Evolutionary conservation across 2,113 vertebrate species (phyloP).

Genomic region (Ardeotis arabs): DNA sequence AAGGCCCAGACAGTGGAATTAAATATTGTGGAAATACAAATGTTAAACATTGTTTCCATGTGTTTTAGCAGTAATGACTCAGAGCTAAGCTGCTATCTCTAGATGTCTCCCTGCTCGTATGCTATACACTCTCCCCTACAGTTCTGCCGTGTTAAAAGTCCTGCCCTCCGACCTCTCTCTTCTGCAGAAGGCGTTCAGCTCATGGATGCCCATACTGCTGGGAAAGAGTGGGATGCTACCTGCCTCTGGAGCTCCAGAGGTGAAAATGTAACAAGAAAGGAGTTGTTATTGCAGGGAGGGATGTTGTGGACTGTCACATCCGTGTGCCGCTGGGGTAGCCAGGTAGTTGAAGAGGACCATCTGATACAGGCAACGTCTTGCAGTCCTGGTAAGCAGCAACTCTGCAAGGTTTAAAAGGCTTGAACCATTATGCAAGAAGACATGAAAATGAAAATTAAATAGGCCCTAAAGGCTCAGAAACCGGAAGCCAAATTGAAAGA

Average conservation of each 20-base stretch:
- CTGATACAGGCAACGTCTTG: background rate
- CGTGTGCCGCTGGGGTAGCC: background rate
- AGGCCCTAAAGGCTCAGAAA: background rate
- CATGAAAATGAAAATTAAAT: background rate
- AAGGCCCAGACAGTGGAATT: slow-evolving; percentile 25
- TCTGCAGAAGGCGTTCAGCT: background rate
- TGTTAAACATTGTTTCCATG: slow-evolving; percentile 13
- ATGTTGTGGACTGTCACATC: background rate
- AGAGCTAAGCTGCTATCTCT: background rate
- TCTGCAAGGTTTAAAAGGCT: background rate
- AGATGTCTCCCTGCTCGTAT: background rate
- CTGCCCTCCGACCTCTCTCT: background rate
- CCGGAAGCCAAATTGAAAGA: background rate
- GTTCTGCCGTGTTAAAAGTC: background rate
- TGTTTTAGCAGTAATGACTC: slow-evolving; percentile 28
- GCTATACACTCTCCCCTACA: background rate
- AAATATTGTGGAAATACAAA: background rate
- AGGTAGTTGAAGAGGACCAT: background rate
- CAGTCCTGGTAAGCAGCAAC: background rate
- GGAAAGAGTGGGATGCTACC: background rate
- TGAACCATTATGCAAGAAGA: background rate
- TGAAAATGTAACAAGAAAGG: background rate
- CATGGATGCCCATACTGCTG: accelerated
- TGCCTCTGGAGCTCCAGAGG: background rate
- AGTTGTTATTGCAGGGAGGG: background rate